These are phyloP conservation scores for Malacosoma neustria DNA, from an alignment of 2,888 invertebrate genomes.

Conservation along the genomic window DNA sequence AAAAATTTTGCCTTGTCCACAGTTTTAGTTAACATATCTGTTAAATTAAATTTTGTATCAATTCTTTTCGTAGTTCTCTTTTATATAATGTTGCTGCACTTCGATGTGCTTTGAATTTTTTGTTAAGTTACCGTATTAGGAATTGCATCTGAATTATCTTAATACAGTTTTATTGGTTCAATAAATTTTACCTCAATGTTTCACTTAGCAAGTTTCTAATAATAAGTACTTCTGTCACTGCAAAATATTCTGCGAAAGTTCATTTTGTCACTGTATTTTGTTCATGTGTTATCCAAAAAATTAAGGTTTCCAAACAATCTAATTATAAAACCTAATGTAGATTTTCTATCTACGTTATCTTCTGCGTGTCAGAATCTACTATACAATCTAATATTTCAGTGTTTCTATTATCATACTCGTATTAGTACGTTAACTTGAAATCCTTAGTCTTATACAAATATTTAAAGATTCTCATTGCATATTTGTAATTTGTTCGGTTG, in stretches of 20 bases:
- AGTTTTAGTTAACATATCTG: slow-evolving; percentile 16
- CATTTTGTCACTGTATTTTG: slow-evolving; percentile 23
- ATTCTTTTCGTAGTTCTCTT: too few relatives aligned
- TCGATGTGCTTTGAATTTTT: too few relatives aligned
- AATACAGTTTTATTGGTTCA: slow-evolving; percentile 20
- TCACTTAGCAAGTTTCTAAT: slow-evolving; percentile 13
- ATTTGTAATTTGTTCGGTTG: slow-evolving; percentile 17
- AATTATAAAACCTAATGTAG: slow-evolving; percentile 27
- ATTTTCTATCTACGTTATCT: slow-evolving; percentile 14
- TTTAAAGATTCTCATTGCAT: slow-evolving; percentile 13
- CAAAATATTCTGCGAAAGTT: slow-evolving; percentile 23
- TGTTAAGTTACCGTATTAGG: too few relatives aligned
- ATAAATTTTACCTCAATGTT: slow-evolving; percentile 20
- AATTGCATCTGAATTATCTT: too few relatives aligned
- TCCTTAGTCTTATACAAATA: slow-evolving; percentile 9
- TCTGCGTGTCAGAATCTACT: slow-evolving; percentile 29
- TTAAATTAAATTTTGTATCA: slow-evolving; percentile 13
- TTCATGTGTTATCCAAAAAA: slow-evolving; percentile 30
- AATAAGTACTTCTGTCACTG: slow-evolving; percentile 17
- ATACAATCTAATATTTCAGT: slow-evolving; percentile 17
- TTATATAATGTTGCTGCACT: too few relatives aligned
- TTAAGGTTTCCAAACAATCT: slow-evolving; percentile 26
- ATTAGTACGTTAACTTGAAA: slow-evolving; percentile 14
- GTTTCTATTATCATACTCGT: slow-evolving; percentile 12
- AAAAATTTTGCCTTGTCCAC: too few relatives aligned